Conservation (phyloP, 1,140 invertebrate genomes). For the Meloidogyne hapla region DNA sequence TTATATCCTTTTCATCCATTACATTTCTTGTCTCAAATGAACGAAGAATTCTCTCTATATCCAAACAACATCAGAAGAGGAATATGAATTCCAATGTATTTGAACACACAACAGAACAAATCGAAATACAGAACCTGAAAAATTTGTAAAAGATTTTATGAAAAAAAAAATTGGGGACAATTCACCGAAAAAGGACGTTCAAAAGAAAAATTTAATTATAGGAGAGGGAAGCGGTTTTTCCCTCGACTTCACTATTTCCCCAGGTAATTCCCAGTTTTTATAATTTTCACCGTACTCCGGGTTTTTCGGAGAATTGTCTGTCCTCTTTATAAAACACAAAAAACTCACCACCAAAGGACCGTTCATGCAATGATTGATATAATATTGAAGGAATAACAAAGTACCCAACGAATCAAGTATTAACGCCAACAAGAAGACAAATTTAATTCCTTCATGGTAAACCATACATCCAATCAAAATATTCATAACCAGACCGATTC, state of each 20-base stretch:
- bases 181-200: too few species aligned
- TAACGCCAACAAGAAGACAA: background rate
- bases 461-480: background rate
- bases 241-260: too few species aligned
- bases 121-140: background rate
- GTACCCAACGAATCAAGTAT: background rate
- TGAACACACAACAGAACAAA: background rate
- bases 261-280: too few species aligned
- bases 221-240: too few species aligned
- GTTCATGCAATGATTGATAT: background rate
- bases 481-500: background rate
- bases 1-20: background rate
- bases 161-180: too few species aligned
- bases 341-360: background rate
- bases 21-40: background rate
- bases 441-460: background rate
- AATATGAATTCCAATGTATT: background rate
- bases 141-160: background rate
- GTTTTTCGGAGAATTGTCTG: too few species aligned
- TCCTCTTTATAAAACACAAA: too few species aligned
- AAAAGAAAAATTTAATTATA: too few species aligned
- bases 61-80: background rate
- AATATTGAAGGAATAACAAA: background rate
- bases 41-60: constrained; percentile 1
- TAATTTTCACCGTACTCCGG: too few species aligned